Evolutionary conservation across 1,140 invertebrate genomes (phyloP).

Genomic region (Saccostrea echinata): DNA sequence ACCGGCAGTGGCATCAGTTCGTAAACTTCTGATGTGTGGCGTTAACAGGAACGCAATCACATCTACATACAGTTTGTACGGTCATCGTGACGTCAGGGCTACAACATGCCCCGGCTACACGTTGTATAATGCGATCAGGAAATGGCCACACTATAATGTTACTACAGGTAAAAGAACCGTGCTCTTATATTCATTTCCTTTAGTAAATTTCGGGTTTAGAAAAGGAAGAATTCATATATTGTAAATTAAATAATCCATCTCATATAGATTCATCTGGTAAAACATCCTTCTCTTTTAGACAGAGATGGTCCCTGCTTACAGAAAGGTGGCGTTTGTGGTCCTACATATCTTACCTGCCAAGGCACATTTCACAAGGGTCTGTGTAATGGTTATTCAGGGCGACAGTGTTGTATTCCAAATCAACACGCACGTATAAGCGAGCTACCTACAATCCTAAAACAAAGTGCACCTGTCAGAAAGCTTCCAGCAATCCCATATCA

Average conservation of each 20-base stretch:
- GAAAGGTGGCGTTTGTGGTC: neutral
- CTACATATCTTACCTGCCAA: neutral
- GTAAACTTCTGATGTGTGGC: conserved; percentile 79
- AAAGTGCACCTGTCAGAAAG: too few relatives aligned
- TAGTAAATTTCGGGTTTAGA: neutral
- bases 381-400: conserved; percentile 4
- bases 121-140: conserved; percentile 82
- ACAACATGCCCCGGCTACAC: conserved; percentile 81
- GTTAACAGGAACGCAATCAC: conserved; percentile 74
- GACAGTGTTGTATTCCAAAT: conserved; percentile 29
- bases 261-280: neutral
- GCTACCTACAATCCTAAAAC: neutral
- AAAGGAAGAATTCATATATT: neutral
- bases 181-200: neutral
- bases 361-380: neutral
- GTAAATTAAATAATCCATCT: neutral
- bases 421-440: neutral
- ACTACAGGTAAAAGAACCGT: conserved; percentile 1
- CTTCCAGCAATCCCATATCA: too few relatives aligned
- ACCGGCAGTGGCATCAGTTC: conserved; percentile 73
- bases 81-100: conserved; percentile 79
- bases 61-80: conserved; percentile 79
- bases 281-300: neutral
- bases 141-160: conserved; percentile 78
- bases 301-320: neutral